Percentiles rank a stretch among this genome's conserved stretches.
Evolutionary conservation across 1,140 invertebrate genomes (phyloP).

Genomic region (Magallana angulata): DNA sequence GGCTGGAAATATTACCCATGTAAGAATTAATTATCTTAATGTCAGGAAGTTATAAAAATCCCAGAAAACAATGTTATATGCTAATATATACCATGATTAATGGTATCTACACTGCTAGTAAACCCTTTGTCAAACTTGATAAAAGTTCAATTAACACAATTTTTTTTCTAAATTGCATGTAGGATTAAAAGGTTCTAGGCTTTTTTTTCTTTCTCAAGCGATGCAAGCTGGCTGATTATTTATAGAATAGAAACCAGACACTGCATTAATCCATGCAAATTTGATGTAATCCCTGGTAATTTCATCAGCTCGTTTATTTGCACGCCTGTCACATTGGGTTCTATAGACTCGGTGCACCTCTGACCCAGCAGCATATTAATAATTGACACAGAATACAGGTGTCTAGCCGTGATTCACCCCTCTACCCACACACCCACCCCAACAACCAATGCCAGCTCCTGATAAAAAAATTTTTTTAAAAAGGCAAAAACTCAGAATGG

Average conservation of each 20-base stretch:
- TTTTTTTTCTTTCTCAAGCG: background rate
- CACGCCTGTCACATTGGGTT: background rate
- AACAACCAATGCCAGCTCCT: background rate
- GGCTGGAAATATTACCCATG: too few relatives aligned
- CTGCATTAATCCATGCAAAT: background rate
- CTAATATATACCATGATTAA: too few relatives aligned
- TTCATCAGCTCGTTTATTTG: background rate
- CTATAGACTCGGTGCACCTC: background rate
- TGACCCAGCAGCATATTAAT: background rate
- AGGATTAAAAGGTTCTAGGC: background rate
- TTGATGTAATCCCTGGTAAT: background rate
- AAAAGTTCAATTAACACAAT: too few relatives aligned
- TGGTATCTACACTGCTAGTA: too few relatives aligned
- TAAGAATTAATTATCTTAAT: too few relatives aligned
- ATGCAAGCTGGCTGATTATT: background rate
- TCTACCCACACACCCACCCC: conserved; percentile 1
- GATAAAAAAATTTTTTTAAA: background rate
- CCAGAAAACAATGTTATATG: too few relatives aligned
- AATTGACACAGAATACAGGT: conserved; percentile 26
- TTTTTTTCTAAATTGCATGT: too few relatives aligned
- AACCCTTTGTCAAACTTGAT: too few relatives aligned
- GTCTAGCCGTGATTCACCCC: background rate
- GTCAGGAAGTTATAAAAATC: too few relatives aligned
- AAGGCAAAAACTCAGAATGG: too few relatives aligned
- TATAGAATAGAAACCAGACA: background rate